These are phyloP conservation scores for Pogonophryne albipinna DNA, from an alignment of 2,797 vertebrate genomes.

Conservation along the genomic window DNA sequence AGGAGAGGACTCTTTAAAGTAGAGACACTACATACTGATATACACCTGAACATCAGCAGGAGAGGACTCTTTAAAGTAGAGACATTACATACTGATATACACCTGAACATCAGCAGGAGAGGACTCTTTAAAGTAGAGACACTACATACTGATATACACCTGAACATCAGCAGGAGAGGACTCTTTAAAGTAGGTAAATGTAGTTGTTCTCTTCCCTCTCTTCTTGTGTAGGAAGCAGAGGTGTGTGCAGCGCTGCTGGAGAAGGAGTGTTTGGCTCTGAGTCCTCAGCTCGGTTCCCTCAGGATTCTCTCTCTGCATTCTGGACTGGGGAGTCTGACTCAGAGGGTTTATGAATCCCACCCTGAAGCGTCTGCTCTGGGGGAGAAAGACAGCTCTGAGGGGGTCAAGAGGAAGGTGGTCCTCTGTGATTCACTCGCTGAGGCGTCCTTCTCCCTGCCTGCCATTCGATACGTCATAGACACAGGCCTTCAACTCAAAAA, in stretches of 20 bases:
- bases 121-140: too few relatives aligned
- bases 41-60: too few relatives aligned
- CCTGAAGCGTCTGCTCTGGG: conserved; percentile 17
- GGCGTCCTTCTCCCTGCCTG: conserved; percentile 90
- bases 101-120: too few relatives aligned
- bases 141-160: too few relatives aligned
- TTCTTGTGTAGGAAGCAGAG: conserved; percentile 84
- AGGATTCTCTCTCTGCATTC: conserved; percentile 86
- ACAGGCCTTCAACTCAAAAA: conserved; percentile 91
- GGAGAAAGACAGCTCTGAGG: neutral
- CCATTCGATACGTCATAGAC: conserved; percentile 90
- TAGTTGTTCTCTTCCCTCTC: neutral
- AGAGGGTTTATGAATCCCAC: conserved; percentile 87
- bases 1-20: too few relatives aligned
- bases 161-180: too few relatives aligned
- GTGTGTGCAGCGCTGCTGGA: conserved; percentile 85
- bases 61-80: too few relatives aligned
- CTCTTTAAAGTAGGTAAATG: too few relatives aligned
- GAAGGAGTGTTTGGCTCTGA: conserved; percentile 83
- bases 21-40: too few relatives aligned
- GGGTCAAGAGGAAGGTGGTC: conserved; percentile 82
- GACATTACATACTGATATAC: too few relatives aligned
- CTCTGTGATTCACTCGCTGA: conserved; percentile 89
- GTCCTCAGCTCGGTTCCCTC: conserved; percentile 82
- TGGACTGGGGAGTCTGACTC: conserved; percentile 74